Evolutionary conservation across 2,797 vertebrate genomes (phyloP).

Genomic region (Limnodromus scolopaceus): DNA sequence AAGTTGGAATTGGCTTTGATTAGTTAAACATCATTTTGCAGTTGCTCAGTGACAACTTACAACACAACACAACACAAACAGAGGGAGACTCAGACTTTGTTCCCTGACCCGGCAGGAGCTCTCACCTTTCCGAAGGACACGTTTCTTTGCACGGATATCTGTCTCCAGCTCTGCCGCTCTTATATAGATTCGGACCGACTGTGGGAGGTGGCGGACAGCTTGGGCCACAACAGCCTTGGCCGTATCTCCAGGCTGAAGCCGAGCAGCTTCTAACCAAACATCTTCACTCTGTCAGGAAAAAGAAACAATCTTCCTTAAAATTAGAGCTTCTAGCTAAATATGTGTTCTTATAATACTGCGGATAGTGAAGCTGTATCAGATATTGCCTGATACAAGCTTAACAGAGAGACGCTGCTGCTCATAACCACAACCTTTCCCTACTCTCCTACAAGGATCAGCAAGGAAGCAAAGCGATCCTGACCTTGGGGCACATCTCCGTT

Average conservation of each 20-base stretch:
- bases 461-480: conserved; percentile 61
- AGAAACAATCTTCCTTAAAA: not conserved
- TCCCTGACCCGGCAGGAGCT: not conserved
- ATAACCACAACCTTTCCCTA: not conserved
- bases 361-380: not conserved
- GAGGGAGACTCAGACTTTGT: not conserved
- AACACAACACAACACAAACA: rapidly evolving
- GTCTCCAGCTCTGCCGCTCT: conserved; percentile 96
- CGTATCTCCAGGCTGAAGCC: conserved; percentile 96
- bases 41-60: not conserved
- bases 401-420: not conserved
- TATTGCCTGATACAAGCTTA: not conserved
- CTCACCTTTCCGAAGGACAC: conserved; percentile 95
- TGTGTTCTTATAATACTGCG: not conserved
- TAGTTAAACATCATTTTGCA: not conserved
- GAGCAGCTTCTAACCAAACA: conserved; percentile 96
- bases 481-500: conserved; percentile 99
- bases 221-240: conserved; percentile 98
- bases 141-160: conserved; percentile 94
- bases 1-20: not conserved
- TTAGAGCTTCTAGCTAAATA: not conserved
- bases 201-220: conserved; percentile 95
- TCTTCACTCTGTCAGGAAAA: conserved; percentile 89
- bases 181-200: conserved; percentile 97
- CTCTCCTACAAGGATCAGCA: not conserved